Conservation (phyloP, 2,797 vertebrate species). For the Gymnoscopelus braueri region DNA sequence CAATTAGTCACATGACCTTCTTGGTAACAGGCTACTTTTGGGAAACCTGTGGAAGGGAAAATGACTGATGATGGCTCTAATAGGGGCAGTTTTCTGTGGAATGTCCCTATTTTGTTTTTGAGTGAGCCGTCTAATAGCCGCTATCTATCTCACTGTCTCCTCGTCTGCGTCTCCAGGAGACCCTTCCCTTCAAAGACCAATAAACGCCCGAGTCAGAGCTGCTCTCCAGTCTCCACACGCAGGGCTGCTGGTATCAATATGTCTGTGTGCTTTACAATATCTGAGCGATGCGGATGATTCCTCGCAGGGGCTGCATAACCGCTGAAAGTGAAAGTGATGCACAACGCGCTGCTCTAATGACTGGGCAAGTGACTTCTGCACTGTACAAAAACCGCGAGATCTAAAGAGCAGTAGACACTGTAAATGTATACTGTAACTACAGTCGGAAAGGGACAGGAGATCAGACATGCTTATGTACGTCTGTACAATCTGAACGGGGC, state of each 20-base stretch:
- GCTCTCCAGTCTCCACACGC: not conserved
- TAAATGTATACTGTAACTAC: conserved; percentile 42
- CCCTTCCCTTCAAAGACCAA: conserved; percentile 47
- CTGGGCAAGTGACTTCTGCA: conserved; percentile 54
- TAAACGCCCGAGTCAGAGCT: conserved; percentile 59
- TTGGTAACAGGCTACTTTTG: conserved; percentile 1
- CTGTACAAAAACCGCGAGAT: conserved; percentile 51
- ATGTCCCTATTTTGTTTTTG: conserved; percentile 62
- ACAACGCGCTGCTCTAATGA: conserved; percentile 65
- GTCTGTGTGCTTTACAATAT: conserved; percentile 23
- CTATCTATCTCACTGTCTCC: conserved; percentile 57
- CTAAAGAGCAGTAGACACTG: conserved; percentile 54
- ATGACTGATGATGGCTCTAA: conserved; percentile 43
- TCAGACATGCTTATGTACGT: conserved; percentile 16
- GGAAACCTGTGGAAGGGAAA: conserved; percentile 55
- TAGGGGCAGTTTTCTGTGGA: conserved; percentile 70
- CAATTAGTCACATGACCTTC: no score
- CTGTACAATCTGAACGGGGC: no score
- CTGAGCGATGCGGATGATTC: no score
- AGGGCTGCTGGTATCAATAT: conserved; percentile 46
- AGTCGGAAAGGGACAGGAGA: conserved; percentile 45
- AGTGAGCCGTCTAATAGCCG: conserved; percentile 47
- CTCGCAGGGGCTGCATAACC: conserved; percentile 47
- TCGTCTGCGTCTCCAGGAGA: conserved; percentile 46
- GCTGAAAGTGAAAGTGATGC: conserved; percentile 72